Conservation (phyloP, 2,888 invertebrate species). For the Rhyacophila evoluta region DNA sequence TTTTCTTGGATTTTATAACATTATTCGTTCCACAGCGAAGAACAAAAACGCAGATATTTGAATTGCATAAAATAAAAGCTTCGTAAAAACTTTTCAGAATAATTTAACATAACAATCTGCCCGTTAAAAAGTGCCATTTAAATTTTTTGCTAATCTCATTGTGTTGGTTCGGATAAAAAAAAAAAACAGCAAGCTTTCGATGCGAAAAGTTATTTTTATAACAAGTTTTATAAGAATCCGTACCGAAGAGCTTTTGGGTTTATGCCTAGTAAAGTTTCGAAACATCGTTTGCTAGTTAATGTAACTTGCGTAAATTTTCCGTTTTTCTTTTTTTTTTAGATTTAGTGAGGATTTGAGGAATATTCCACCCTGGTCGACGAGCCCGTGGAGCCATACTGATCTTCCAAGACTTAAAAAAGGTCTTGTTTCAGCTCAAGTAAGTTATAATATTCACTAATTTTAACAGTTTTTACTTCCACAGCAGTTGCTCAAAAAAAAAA, state of each 20-base stretch:
- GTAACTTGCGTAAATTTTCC: background rate
- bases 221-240: conserved; percentile 17
- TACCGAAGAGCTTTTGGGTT: background rate
- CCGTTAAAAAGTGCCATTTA: background rate
- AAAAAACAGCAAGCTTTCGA: background rate
- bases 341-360: conserved; percentile 78
- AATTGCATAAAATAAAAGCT: background rate
- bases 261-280: background rate
- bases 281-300: conserved; percentile 19
- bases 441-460: background rate
- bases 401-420: conserved; percentile 79
- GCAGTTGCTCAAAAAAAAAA: too few species aligned
- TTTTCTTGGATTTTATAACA: background rate
- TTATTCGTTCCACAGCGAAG: background rate
- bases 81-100: background rate
- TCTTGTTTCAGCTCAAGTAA: conserved; percentile 82
- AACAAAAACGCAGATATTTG: background rate
- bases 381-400: conserved; percentile 85
- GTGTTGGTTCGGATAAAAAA: background rate
- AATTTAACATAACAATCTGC: conserved; percentile 22
- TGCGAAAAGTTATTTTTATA: conserved; percentile 16
- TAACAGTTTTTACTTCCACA: background rate
- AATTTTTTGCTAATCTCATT: conserved; percentile 14
- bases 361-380: conserved; percentile 78
- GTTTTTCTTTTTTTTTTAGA: conserved; percentile 59